Percentiles rank a stretch among this genome's conserved stretches.
phyloP scores from a whole-genome alignment of 2,888 invertebrate species.

The Agrotis ipsilon region DNA sequence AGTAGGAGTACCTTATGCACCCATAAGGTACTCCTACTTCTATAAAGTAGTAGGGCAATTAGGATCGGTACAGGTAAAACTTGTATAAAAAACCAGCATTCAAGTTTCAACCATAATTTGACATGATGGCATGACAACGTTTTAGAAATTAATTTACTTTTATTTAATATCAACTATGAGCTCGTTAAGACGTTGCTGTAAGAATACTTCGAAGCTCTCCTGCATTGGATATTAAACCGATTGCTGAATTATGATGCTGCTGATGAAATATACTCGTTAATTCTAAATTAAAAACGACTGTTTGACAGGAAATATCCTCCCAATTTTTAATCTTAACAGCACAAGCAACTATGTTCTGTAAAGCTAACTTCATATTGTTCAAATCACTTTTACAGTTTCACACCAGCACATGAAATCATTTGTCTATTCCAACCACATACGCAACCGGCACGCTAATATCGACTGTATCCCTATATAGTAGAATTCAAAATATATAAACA shows the following conservation, averaged over 20 bases:
- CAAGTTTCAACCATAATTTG: too few species aligned
- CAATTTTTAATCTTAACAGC: neutral
- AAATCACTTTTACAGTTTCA: slow-evolving; percentile 37
- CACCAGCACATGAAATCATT: slow-evolving; percentile 33
- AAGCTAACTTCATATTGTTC: slow-evolving; percentile 14
- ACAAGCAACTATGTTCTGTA: slow-evolving; percentile 41
- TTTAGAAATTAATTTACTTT: too few species aligned
- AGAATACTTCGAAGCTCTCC: neutral
- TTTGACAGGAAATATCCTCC: neutral
- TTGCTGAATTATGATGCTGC: neutral
- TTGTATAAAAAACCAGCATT: too few species aligned
- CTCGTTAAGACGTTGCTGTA: too few species aligned
- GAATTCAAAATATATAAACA: slow-evolving; percentile 3
- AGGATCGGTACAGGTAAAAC: too few species aligned
- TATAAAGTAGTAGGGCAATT: too few species aligned
- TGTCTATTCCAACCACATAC: slow-evolving; percentile 20
- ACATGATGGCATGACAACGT: too few species aligned
- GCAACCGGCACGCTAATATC: slow-evolving; percentile 3
- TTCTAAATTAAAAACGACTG: neutral
- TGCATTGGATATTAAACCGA: neutral
- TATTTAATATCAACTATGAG: too few species aligned
- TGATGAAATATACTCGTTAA: neutral
- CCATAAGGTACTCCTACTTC: too few species aligned
- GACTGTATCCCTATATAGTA: fast-evolving
- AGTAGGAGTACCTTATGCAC: too few species aligned